A percentile compares a stretch with the other conserved stretches of the same genome.
Evolutionary conservation across 2,113 vertebrate species (phyloP).

Genomic region (Hypomesus transpacificus): DNA sequence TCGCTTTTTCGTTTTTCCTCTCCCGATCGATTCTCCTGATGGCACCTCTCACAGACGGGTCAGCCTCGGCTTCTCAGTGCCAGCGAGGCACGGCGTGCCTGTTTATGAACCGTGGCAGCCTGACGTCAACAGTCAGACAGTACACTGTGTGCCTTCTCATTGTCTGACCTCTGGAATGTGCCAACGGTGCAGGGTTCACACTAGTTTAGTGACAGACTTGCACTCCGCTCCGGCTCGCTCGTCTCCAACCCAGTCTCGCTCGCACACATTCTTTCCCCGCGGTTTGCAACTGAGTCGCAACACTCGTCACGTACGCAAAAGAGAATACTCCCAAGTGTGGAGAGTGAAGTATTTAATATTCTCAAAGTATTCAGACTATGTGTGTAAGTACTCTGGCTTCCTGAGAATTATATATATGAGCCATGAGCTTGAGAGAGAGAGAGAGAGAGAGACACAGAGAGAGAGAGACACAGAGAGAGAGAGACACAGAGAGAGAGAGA

Average conservation of each 20-base stretch:
- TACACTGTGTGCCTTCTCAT: conserved; percentile 68
- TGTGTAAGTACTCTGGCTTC: no score
- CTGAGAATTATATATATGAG: no score
- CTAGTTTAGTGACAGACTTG: conserved; percentile 59
- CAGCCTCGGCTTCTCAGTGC: conserved; percentile 23
- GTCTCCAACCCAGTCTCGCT: conserved; percentile 39
- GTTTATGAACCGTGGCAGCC: conserved; percentile 30
- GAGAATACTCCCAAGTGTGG: no score
- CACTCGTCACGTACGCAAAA: neutral
- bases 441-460: no score
- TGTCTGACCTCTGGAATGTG: conserved; percentile 70
- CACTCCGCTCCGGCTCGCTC: conserved; percentile 25
- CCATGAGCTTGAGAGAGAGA: no score
- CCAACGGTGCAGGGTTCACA: conserved; percentile 64
- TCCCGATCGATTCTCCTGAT: neutral
- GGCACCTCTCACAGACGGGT: conserved; percentile 1
- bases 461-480: conserved; percentile 27
- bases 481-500: conserved; percentile 7
- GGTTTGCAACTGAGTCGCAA: neutral
- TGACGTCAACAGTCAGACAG: conserved; percentile 51
- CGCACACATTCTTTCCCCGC: neutral
- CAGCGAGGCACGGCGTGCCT: conserved; percentile 19
- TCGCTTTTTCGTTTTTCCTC: neutral
- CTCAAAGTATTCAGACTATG: no score
- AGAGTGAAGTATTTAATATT: no score